Conservation (phyloP, 2,113 vertebrate genomes). For the Myanophis thanlyinensis region DNA sequence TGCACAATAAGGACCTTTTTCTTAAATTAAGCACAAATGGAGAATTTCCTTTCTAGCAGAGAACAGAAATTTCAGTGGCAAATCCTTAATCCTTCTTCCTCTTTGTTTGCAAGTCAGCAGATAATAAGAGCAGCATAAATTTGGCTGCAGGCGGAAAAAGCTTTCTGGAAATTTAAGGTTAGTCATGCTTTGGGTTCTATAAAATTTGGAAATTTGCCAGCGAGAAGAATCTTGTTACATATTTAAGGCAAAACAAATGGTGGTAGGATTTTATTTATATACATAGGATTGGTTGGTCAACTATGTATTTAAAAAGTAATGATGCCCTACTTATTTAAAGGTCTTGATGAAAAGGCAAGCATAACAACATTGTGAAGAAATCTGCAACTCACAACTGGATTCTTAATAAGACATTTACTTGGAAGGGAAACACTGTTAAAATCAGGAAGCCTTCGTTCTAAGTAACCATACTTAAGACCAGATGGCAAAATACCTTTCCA, state of each 20-base stretch:
- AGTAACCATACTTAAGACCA: neutral
- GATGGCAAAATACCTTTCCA: neutral
- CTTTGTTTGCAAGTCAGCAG: neutral
- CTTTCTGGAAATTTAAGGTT: neutral
- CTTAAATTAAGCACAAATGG: neutral
- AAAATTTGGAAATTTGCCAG: neutral
- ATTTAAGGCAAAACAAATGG: neutral
- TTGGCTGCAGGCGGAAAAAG: neutral
- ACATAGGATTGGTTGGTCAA: neutral
- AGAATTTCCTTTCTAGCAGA: neutral
- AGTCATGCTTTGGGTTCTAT: neutral
- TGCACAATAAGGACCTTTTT: neutral
- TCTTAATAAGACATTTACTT: neutral
- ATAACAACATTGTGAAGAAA: neutral
- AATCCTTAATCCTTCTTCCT: neutral
- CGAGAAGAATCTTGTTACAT: neutral
- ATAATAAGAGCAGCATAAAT: neutral
- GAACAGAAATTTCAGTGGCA: neutral
- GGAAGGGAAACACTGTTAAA: neutral
- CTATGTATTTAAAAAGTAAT: neutral
- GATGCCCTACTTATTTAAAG: neutral
- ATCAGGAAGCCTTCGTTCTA: neutral
- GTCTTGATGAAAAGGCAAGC: neutral
- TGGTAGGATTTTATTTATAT: neutral
- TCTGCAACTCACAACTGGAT: neutral